Percentiles rank a stretch among this genome's conserved stretches.
These are phyloP conservation scores for Botia kubotai DNA, from an alignment of 2,797 vertebrate species.

Conservation along the genomic window DNA sequence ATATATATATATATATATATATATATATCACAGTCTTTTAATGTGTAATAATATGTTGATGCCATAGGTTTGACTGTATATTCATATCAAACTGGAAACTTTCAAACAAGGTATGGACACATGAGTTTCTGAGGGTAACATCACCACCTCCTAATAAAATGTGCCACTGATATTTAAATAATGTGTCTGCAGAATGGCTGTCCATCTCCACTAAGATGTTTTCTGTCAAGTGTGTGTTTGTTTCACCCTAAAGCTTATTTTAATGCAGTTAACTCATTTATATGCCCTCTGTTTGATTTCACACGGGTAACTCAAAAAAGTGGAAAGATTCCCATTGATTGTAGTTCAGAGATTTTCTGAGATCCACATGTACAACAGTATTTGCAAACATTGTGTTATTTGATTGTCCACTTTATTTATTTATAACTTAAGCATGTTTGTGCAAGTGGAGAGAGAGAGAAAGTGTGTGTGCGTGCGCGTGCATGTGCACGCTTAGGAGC, in stretches of 20 bases:
- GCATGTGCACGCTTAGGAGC: neutral
- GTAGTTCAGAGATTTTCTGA: neutral
- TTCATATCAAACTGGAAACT: neutral
- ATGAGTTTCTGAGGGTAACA: neutral
- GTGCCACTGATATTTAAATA: neutral
- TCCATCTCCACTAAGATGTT: constrained; percentile 7
- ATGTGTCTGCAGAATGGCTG: neutral
- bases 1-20: too few species aligned
- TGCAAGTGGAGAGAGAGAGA: neutral
- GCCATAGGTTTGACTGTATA: too few species aligned
- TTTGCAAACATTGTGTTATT: constrained; percentile 17
- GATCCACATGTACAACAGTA: constrained; percentile 24
- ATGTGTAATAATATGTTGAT: neutral
- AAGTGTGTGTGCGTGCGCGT: neutral
- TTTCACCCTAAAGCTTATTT: neutral
- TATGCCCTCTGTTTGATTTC: neutral
- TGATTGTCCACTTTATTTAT: constrained; percentile 43
- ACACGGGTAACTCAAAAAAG: neutral
- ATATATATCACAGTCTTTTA: neutral
- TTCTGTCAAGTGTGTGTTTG: neutral
- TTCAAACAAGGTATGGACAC: neutral
- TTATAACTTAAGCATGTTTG: constrained; percentile 39
- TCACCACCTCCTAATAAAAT: neutral
- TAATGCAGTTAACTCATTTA: neutral
- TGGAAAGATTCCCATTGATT: constrained; percentile 4